phyloP scores from a whole-genome alignment of 2,113 vertebrate species.

The Anthoscopus minutus region DNA sequence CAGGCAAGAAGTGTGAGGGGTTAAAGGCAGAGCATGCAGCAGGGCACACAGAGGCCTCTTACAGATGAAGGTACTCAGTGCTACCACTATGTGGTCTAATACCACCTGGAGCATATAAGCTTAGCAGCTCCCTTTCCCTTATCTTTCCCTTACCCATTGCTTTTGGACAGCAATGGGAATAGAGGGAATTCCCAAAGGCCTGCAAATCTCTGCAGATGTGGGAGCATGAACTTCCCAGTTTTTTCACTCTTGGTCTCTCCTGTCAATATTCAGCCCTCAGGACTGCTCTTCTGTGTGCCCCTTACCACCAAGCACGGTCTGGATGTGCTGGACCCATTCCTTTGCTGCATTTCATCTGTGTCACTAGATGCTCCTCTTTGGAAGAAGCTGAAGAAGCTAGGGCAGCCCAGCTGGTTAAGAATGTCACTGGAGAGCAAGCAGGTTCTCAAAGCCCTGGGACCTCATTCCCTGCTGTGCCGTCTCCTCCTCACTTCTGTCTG shows the following conservation, averaged over 20 bases:
- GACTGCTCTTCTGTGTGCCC: not conserved
- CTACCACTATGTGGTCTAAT: not conserved
- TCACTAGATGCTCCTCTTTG: not conserved
- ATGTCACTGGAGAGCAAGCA: not conserved
- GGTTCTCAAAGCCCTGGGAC: not conserved
- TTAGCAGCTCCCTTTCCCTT: not conserved
- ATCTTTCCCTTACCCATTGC: not conserved
- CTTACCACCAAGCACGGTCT: rapidly evolving
- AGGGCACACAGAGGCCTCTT: not conserved
- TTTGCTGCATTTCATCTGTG: not conserved
- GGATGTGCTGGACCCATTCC: not conserved
- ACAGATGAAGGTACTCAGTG: not conserved
- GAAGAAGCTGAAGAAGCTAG: not conserved
- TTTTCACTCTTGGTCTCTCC: not conserved
- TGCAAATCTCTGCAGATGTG: not conserved
- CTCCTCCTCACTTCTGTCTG: not conserved
- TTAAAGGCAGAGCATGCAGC: not conserved
- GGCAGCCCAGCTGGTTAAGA: not conserved
- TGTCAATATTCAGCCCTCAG: not conserved
- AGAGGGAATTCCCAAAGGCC: not conserved
- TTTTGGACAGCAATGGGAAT: not conserved
- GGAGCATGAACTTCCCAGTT: not conserved
- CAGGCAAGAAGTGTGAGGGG: not conserved
- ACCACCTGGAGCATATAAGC: rapidly evolving
- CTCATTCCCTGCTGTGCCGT: not conserved